Conservation (phyloP, 2,888 invertebrate species). For the Erebia aethiops region DNA sequence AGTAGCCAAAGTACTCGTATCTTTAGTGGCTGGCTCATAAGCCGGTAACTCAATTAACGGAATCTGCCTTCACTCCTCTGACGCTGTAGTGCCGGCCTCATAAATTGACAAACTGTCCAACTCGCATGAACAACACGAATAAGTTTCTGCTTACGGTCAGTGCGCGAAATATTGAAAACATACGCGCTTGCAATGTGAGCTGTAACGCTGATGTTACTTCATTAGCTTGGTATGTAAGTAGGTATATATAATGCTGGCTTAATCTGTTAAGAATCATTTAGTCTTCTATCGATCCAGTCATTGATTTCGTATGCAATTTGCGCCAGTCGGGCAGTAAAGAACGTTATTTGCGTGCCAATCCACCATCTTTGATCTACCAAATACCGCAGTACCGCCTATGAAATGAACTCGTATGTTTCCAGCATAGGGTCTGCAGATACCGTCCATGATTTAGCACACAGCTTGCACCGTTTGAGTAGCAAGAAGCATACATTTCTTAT, state of each 20-base stretch:
- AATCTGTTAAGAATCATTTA: not conserved
- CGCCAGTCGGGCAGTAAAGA: slow-evolving; percentile 67
- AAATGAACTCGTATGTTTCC: slow-evolving; percentile 49
- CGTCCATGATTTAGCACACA: slow-evolving; percentile 74
- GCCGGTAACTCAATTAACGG: slow-evolving; percentile 65
- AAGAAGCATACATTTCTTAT: not conserved
- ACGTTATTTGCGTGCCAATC: too few relatives aligned
- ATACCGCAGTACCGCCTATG: slow-evolving; percentile 17
- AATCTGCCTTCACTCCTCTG: slow-evolving; percentile 64
- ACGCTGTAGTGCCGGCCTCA: slow-evolving; percentile 66
- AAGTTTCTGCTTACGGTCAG: slow-evolving; percentile 81
- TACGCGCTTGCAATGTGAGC: slow-evolving; percentile 46
- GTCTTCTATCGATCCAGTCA: too few relatives aligned
- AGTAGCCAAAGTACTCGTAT: not conserved
- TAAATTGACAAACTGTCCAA: slow-evolving; percentile 83
- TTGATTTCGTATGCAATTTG: slow-evolving; percentile 57
- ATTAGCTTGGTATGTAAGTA: not conserved
- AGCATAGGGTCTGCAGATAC: slow-evolving; percentile 61
- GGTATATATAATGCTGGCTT: not conserved
- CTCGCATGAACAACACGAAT: slow-evolving; percentile 75
- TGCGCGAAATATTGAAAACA: slow-evolving; percentile 61
- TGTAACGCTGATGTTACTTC: slow-evolving; percentile 16
- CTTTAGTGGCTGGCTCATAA: slow-evolving; percentile 39
- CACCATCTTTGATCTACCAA: too few relatives aligned
- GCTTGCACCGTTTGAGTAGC: slow-evolving; percentile 71